Evolutionary conservation across 2,888 invertebrate species (phyloP).

Genomic region (Ecdyonurus torrentis): DNA sequence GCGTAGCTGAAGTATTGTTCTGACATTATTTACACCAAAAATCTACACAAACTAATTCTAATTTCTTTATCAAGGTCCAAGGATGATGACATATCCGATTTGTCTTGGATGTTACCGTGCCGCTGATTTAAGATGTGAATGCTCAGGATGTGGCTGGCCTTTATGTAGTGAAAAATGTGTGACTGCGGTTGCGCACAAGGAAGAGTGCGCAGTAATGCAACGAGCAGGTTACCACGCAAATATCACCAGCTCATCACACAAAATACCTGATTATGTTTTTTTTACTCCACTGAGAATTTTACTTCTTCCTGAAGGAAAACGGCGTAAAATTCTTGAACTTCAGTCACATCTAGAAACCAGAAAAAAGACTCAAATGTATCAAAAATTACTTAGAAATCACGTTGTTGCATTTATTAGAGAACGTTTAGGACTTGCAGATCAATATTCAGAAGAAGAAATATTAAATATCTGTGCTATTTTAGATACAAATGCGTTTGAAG

Average conservation of each 20-base stretch:
- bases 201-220: slow-evolving; percentile 44
- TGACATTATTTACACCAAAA: too few species aligned
- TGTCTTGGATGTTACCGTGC: slow-evolving; percentile 19
- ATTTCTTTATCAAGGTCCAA: slow-evolving; percentile 39
- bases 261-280: slow-evolving; percentile 36
- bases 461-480: slow-evolving; percentile 65
- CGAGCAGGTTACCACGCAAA: slow-evolving; percentile 24
- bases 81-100: slow-evolving; percentile 24
- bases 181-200: slow-evolving; percentile 32
- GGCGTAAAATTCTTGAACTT: slow-evolving; percentile 33
- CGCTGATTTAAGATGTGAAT: slow-evolving; percentile 29
- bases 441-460: slow-evolving; percentile 46
- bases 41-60: too few species aligned
- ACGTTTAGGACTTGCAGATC: slow-evolving; percentile 9
- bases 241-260: slow-evolving; percentile 28
- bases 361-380: slow-evolving; percentile 39
- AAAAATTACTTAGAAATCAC: slow-evolving; percentile 38
- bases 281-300: slow-evolving; percentile 48
- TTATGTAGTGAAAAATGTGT: slow-evolving; percentile 45
- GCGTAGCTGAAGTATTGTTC: too few species aligned
- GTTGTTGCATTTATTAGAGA: slow-evolving; percentile 39
- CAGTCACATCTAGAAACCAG: slow-evolving; percentile 46
- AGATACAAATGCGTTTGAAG: slow-evolving; percentile 57
- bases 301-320: slow-evolving; percentile 38
- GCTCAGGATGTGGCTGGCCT: slow-evolving; percentile 48